Base-by-base conservation (phyloP, 2,888 invertebrate genomes). In the Dryomyza anilis region DNA sequence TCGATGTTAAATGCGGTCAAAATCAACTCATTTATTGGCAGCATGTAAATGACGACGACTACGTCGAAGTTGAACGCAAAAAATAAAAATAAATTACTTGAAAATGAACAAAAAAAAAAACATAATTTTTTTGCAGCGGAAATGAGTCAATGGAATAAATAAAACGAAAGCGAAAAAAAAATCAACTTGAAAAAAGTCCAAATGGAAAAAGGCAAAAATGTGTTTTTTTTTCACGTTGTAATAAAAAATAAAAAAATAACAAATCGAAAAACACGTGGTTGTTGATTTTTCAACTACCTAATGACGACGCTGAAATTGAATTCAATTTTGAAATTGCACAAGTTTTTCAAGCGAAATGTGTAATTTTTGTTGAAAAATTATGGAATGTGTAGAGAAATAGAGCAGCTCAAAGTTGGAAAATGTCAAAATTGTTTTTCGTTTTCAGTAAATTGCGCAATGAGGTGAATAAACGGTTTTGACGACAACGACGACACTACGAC, bases 1-100 rank as follows among this genome's bases (percentile, higher is more conserved):
- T 16, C 29, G 30, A 46, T 12, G 30, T 19, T 46, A 58, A 45
- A 58, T 58, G 46, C 58, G 58, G 58, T 58, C 58, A 58, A 58
- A 58, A 58, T 46, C 58, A 43, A 46, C 29, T 58, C n/a, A 33
- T 23, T 36, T 39, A 36, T 27, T 36, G 12, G 36, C 36, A 30
- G 21, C 12, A 14, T 55, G 36, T 21, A 19, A 55, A 33, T 14
- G 25, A 50, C 50, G 12, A 39, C 39, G 39, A 4, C 39, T 12
- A 39, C 39, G 39, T 5, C 39, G 39, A 39, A 12, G 8, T 50
- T 7, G 50, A 23, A 25, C 21, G 21, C 14, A 36, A 55, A 55
- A 33, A 16, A 33, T 21, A 30, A 55, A 30, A 36, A 39, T 8
- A 39, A 58, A 10, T 25, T 23, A 36, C 16, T 12, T 19, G 45